Evolutionary conservation across 2,888 invertebrate genomes (phyloP).

Genomic region (Rhamphomyia laevipes): DNA sequence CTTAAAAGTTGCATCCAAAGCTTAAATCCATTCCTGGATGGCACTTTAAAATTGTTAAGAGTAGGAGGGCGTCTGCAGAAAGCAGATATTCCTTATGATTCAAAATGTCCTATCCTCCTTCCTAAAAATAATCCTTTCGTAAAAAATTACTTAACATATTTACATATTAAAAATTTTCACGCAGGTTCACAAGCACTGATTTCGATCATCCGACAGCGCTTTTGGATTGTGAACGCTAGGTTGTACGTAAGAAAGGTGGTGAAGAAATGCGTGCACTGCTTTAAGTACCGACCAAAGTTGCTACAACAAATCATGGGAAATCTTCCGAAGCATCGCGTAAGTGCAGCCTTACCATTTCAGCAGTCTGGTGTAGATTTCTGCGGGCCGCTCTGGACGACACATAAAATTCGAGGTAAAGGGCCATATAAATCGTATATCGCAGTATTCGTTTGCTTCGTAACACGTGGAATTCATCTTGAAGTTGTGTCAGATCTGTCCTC

Average conservation of each 20-base stretch:
- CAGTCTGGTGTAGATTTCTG: constrained; percentile 5
- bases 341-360: neutral
- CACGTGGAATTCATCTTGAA: constrained; percentile 14
- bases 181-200: constrained; percentile 2
- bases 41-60: neutral
- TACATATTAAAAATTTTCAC: constrained; percentile 4
- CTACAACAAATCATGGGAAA: constrained; percentile 6
- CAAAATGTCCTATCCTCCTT: neutral
- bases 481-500: constrained; percentile 13
- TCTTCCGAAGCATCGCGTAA: neutral
- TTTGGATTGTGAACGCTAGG: constrained; percentile 2
- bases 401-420: neutral
- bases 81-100: neutral
- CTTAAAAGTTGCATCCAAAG: neutral
- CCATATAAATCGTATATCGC: neutral
- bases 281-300: neutral
- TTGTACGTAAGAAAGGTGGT: neutral
- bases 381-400: neutral
- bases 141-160: neutral
- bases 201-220: constrained; percentile 1
- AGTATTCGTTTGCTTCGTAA: no score
- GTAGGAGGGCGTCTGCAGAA: neutral
- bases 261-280: neutral
- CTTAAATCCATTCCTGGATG: constrained; percentile 1
- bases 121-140: constrained; percentile 1